phyloP scores from a whole-genome alignment of 2,797 vertebrate species.

The Caiman crocodilus region DNA sequence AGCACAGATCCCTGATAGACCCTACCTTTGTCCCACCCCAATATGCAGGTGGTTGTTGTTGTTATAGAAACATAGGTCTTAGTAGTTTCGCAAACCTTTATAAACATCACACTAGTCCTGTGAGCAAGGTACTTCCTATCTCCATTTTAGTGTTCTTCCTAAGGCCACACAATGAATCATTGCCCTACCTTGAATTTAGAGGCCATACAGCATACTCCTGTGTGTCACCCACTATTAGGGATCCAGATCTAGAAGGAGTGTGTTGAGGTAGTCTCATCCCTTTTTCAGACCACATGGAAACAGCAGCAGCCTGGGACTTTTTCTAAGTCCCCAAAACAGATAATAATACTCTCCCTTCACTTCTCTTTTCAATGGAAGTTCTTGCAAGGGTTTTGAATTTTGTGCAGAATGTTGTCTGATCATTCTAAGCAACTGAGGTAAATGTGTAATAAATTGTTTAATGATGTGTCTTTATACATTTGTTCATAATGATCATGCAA shows the following conservation, averaged over 20 bases:
- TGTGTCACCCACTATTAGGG: background rate
- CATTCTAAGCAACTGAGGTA: background rate
- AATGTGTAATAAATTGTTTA: constrained; percentile 6
- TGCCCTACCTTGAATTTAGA: constrained; percentile 26
- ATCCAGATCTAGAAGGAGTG: background rate
- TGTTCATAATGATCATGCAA: constrained; percentile 24
- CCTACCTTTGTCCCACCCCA: background rate
- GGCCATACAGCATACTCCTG: background rate
- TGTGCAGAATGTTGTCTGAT: background rate
- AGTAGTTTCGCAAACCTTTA: constrained; percentile 4
- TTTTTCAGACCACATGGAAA: no score
- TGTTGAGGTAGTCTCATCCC: background rate
- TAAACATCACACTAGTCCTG: background rate
- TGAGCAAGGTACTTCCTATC: constrained; percentile 6
- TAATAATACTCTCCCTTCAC: constrained; percentile 14
- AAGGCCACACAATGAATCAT: constrained; percentile 6
- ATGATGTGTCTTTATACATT: background rate
- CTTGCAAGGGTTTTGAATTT: constrained; percentile 8
- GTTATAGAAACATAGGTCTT: constrained; percentile 1
- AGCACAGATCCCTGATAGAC: background rate
- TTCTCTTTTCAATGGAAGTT: background rate
- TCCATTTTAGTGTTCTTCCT: background rate
- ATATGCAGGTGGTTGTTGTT: background rate
- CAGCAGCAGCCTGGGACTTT: no score
- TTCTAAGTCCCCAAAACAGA: background rate